These are phyloP conservation scores for Pipistrellus pipistrellus DNA, from an alignment of 2,797 vertebrate genomes.

Conservation along the genomic window DNA sequence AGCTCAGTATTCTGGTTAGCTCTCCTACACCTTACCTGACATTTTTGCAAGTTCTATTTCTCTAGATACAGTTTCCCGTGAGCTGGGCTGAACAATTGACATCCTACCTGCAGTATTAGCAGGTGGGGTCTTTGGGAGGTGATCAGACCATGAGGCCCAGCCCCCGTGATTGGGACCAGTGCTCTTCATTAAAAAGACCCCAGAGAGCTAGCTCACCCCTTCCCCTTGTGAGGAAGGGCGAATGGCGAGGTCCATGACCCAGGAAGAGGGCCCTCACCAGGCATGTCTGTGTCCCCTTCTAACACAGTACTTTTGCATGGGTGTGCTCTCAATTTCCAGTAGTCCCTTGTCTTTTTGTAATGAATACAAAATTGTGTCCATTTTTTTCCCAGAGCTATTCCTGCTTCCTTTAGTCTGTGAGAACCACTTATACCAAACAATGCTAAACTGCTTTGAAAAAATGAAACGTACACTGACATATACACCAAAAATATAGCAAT, in stretches of 20 bases:
- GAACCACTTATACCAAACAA: not conserved
- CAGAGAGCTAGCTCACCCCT: not conserved
- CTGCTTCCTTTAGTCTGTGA: not conserved
- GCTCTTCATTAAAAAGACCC: not conserved
- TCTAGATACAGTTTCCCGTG: not conserved
- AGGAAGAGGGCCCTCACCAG: not conserved
- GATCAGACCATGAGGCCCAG: not conserved
- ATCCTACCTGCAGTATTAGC: not conserved
- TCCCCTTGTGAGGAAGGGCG: not conserved
- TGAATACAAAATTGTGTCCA: not conserved
- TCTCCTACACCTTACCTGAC: not conserved
- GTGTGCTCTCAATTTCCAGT: not conserved
- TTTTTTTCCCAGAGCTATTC: not conserved
- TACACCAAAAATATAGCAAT: not conserved
- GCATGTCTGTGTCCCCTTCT: not conserved
- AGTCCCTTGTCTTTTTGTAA: conserved; percentile 27
- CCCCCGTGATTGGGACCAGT: not conserved
- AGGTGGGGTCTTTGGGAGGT: not conserved
- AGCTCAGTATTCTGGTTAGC: not conserved
- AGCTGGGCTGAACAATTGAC: not conserved
- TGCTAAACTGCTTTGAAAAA: conserved; percentile 39
- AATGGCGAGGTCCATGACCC: not conserved
- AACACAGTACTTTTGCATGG: not conserved
- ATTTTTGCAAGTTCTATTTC: conserved; percentile 34
- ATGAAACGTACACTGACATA: not conserved